Evolutionary conservation across 2,113 vertebrate species (phyloP).

Genomic region (Myiozetetes cayanensis): DNA sequence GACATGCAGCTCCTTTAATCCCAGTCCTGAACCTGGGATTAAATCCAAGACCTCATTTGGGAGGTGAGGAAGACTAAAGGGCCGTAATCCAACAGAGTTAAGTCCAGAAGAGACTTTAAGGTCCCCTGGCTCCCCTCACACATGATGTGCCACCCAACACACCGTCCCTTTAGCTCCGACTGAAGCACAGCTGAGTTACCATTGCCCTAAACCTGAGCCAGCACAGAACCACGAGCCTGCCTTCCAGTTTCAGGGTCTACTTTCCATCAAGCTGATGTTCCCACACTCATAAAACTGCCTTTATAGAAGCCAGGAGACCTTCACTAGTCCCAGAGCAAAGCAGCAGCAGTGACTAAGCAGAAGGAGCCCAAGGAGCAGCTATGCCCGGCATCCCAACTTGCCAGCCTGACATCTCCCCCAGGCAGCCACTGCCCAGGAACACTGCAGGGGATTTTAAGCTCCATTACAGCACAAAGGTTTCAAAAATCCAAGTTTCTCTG

Average conservation of each 20-base stretch:
- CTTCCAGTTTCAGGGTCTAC: slow-evolving; percentile 1
- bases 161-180: neutral
- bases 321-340: slow-evolving; percentile 32
- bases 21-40: slow-evolving; percentile 6
- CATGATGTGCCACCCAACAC: neutral
- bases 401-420: neutral
- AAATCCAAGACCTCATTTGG: neutral
- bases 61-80: neutral
- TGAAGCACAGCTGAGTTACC: neutral
- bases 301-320: neutral
- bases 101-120: neutral
- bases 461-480: neutral
- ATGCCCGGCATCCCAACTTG: slow-evolving; percentile 23
- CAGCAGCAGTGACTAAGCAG: slow-evolving; percentile 65
- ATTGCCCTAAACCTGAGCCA: neutral
- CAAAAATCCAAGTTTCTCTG: neutral
- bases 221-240: neutral
- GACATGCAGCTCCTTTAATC: neutral
- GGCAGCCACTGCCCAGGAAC: neutral
- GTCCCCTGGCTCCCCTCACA: neutral
- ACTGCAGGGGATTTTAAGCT: neutral
- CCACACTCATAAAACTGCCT: slow-evolving; percentile 24
- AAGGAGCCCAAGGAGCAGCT: slow-evolving; percentile 28
- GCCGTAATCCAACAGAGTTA: neutral
- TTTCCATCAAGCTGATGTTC: neutral